Base-by-base conservation (phyloP, 2,797 vertebrate genomes). In the Ctenochaetus hawaiiensis region DNA sequence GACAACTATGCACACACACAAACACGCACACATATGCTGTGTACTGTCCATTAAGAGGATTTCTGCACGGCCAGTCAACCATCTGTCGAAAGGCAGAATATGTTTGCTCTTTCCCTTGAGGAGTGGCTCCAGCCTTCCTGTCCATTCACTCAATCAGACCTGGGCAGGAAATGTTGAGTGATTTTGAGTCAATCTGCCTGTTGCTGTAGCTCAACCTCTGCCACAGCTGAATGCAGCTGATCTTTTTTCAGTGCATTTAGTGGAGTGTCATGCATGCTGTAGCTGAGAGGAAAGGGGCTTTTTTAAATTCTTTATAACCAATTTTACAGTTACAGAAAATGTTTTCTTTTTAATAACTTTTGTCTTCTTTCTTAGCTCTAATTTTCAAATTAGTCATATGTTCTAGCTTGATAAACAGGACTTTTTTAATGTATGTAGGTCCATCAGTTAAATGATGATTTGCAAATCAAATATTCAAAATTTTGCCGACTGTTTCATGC, bases 21-120 rank as follows among this genome's bases (percentile, higher is more conserved):
- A 4, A 44, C 56, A 14, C 49, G 30, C 10, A 54, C 34, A 22
- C 14, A 2, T 43, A 63, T 48, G 23, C 60, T 64, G 72, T 13
- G 39, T 44, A 10, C 67, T 47, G 53, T 75, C 67, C 67, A 72
- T 62, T 93, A 93, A 93, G 92, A 91, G 90, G 93, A 92, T 93
- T 93, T 84, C 78, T 75, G 56, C 59, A 14, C 54, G 0, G 66
- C 57, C 39, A 64, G 53, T 86, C 70, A 81, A 69, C 91, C 90
- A 90, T 94, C 93, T 94, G 92, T 87, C 72, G 37, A 72, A 80
- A 74, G 63, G 73, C 64, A 57, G 56, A 80, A 30, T 47, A 22
- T 75, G 64, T 80, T 82, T 79, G 77, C 56, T 64, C 20, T 83
- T 78, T 64, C 54, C n/a, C 22, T 37, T 56, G 17, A 52, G 44